These are phyloP conservation scores for Ispidina lecontei DNA, from an alignment of 2,797 vertebrate genomes.

Conservation along the genomic window DNA sequence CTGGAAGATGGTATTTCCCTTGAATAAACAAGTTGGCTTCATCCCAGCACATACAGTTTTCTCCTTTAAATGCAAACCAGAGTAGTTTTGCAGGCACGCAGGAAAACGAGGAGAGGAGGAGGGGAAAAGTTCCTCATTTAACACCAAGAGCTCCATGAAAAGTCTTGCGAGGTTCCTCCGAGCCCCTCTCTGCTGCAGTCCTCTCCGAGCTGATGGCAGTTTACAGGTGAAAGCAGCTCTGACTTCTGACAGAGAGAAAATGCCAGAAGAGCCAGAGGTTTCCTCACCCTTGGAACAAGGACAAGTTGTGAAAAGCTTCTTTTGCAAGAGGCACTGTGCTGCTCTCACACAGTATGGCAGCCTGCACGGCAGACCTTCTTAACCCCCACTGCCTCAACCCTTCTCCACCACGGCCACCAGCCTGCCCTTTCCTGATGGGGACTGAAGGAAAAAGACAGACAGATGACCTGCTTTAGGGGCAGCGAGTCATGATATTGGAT, in stretches of 20 bases:
- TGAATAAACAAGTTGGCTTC: constrained; percentile 58
- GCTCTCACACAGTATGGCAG: constrained; percentile 54
- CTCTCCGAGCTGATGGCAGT: constrained; percentile 21
- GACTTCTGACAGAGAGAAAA: constrained; percentile 51
- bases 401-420: neutral
- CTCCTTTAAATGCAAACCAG: constrained; percentile 62
- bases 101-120: constrained; percentile 55
- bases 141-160: constrained; percentile 46
- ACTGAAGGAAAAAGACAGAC: neutral
- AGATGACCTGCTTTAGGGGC: neutral
- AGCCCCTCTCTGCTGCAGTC: neutral
- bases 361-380: neutral
- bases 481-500: neutral
- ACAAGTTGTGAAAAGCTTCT: constrained; percentile 50
- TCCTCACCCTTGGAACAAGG: constrained; percentile 60
- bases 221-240: constrained; percentile 56
- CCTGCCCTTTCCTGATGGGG: neutral
- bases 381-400: neutral
- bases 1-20: constrained; percentile 25
- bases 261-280: constrained; percentile 60
- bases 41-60: constrained; percentile 39
- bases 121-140: constrained; percentile 48
- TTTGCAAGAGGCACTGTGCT: constrained; percentile 41
- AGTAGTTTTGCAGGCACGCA: constrained; percentile 42
- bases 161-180: constrained; percentile 14